Conservation (phyloP, 2,888 invertebrate species). For the Campoplex capitator region DNA sequence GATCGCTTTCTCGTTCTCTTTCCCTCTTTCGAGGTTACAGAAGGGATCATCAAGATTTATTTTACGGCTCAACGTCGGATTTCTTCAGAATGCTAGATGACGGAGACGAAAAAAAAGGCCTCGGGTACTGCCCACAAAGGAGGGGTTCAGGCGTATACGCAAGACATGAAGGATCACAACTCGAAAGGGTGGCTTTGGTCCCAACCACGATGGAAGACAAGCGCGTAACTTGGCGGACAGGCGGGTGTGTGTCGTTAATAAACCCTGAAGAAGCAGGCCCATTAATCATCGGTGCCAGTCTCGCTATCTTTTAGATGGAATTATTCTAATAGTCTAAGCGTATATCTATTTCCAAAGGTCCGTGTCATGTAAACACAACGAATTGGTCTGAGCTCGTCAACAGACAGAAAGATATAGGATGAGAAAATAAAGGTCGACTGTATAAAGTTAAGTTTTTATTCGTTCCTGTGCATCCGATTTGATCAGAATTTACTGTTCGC, state of each 20-base stretch:
- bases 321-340: constrained; percentile 56
- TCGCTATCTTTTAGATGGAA: constrained; percentile 72
- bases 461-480: constrained; percentile 33
- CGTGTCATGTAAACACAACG: constrained; percentile 76
- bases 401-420: constrained; percentile 40
- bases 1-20: constrained; percentile 30
- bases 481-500: constrained; percentile 54
- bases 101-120: constrained; percentile 43
- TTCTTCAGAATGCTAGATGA: constrained; percentile 57
- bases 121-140: constrained; percentile 32
- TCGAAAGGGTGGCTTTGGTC: constrained; percentile 48
- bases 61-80: constrained; percentile 61
- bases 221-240: constrained; percentile 61
- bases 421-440: constrained; percentile 22
- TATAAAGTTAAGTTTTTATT: constrained; percentile 54
- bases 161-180: constrained; percentile 61
- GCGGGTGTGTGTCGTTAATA: constrained; percentile 78
- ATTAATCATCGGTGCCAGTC: constrained; percentile 78
- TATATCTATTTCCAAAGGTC: constrained; percentile 35
- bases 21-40: constrained; percentile 50
- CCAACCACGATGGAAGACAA: constrained; percentile 67
- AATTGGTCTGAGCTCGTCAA: constrained; percentile 75
- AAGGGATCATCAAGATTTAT: constrained; percentile 69
- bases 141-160: constrained; percentile 38
- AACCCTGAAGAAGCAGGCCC: constrained; percentile 77